Conservation (phyloP, 2,113 vertebrate genomes). For the Microtus richardsoni region DNA sequence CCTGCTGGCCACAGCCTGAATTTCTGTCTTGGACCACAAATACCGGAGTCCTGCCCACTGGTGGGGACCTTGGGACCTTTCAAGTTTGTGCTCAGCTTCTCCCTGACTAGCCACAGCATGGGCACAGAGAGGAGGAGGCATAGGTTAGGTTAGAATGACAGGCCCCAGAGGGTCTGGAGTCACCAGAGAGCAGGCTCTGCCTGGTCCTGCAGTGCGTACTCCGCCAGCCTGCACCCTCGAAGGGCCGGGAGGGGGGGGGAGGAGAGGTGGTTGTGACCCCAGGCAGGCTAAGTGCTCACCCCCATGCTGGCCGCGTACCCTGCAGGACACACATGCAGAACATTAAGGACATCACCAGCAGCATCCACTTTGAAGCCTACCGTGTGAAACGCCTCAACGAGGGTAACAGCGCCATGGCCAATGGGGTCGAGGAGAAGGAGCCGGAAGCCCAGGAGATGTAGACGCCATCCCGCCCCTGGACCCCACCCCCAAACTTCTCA, state of each 20-base stretch:
- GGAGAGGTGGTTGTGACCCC: no score
- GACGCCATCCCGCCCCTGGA: constrained; percentile 66
- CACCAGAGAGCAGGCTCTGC: fast-evolving
- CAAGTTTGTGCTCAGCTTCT: not conserved
- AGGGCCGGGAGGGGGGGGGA: fast-evolving
- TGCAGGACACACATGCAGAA: constrained; percentile 99
- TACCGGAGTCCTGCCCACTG: not conserved
- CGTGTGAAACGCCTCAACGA: constrained; percentile 96
- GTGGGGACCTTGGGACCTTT: not conserved
- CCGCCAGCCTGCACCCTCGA: not conserved
- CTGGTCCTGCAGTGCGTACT: not conserved
- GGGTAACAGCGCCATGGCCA: constrained; percentile 89
- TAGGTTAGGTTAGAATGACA: not conserved
- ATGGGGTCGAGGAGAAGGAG: constrained; percentile 92
- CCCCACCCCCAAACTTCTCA: constrained; percentile 65
- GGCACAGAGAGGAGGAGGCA: not conserved
- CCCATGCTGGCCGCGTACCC: not conserved
- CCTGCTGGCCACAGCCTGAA: not conserved
- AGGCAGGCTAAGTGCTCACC: not conserved
- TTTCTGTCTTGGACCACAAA: not conserved
- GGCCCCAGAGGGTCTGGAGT: not conserved
- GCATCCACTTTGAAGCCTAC: constrained; percentile 98
- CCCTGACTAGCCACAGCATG: not conserved
- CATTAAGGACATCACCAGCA: constrained; percentile 98
- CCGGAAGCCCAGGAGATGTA: constrained; percentile 94